Conservation (phyloP, 2,113 vertebrate genomes). For the Natator depressus region DNA sequence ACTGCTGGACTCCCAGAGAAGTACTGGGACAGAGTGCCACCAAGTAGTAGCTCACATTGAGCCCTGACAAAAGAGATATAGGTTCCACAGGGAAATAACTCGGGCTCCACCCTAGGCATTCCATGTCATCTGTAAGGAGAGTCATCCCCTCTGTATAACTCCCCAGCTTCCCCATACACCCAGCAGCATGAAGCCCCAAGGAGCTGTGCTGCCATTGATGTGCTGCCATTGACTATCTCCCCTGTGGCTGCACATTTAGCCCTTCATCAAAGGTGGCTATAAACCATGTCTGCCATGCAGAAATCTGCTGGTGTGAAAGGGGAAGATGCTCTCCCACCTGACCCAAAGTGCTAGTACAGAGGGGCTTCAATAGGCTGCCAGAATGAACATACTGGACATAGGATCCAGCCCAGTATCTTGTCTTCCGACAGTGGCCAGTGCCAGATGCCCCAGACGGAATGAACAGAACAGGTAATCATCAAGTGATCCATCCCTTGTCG, state of each 20-base stretch:
- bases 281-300: background rate
- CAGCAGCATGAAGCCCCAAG: background rate
- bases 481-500: no score
- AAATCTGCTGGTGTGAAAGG: accelerated
- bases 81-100: background rate
- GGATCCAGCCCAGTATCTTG: no score
- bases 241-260: background rate
- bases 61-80: background rate
- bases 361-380: background rate
- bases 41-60: background rate
- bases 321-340: background rate
- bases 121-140: background rate
- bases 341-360: background rate
- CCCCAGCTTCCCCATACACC: background rate
- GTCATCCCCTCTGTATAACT: background rate
- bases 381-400: background rate
- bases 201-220: background rate
- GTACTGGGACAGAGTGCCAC: background rate
- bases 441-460: no score
- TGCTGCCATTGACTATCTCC: background rate
- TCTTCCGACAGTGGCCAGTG: no score
- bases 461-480: no score
- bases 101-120: background rate
- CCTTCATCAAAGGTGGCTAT: background rate
- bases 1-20: background rate